These are phyloP conservation scores for Pogonophryne albipinna DNA, from an alignment of 2,797 vertebrate species.

Conservation along the genomic window DNA sequence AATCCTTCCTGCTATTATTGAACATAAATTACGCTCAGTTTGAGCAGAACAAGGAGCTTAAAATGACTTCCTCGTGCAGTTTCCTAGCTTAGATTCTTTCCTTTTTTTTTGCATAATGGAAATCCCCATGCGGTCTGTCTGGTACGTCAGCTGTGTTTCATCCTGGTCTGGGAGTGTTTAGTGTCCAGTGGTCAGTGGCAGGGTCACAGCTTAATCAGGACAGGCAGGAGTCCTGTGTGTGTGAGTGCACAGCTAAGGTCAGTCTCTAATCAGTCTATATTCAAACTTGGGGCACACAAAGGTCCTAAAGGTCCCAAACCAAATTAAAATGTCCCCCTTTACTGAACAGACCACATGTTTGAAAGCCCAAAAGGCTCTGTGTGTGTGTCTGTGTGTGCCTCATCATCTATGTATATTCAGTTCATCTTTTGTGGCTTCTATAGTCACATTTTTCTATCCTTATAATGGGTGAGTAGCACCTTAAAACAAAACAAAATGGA, in stretches of 20 bases:
- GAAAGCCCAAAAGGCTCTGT: constrained; percentile 11
- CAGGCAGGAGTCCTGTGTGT: constrained; percentile 51
- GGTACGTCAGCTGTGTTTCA: constrained; percentile 59
- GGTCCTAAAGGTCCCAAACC: constrained; percentile 39
- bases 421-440: neutral
- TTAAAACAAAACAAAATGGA: neutral
- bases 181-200: constrained; percentile 75
- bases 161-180: constrained; percentile 78
- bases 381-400: neutral
- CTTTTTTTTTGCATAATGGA: constrained; percentile 36
- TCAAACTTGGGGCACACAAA: constrained; percentile 52
- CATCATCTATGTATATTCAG: neutral
- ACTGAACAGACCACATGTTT: constrained; percentile 34
- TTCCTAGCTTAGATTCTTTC: constrained; percentile 22
- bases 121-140: constrained; percentile 61
- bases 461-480: neutral
- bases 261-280: constrained; percentile 73
- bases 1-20: neutral
- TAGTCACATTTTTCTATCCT: neutral
- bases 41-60: constrained; percentile 51
- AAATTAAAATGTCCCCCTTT: constrained; percentile 35
- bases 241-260: constrained; percentile 71
- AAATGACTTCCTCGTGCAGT: constrained; percentile 73
- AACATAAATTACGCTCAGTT: constrained; percentile 23
- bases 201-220: constrained; percentile 77